Evolutionary conservation across 2,797 vertebrate genomes (phyloP), one percentile per base, ranked within the genome.

Genomic region (Labroides dimidiatus): DNA sequence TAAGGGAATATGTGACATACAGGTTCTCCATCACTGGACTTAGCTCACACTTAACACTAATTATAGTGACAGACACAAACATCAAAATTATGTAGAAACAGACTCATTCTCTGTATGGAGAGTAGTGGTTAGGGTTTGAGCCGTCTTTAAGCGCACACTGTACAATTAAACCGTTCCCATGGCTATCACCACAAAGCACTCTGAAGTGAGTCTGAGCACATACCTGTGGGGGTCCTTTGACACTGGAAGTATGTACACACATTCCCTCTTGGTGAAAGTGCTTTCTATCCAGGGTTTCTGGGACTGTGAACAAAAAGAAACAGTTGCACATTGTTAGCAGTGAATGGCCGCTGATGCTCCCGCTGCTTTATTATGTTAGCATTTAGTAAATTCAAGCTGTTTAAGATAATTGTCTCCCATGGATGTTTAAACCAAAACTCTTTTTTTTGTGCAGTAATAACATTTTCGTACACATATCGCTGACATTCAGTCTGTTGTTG

Each of bases 281-380:
- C 94, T 97, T 96, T 99, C 98, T 97, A 99, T 99, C 98, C 98
- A 99, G 95, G 98, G 95, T 97, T 98, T 99, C 96, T 99, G 97
- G 96, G 97, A 98, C 97, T 99, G 93, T 59, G 87, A 37, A 84
- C 23, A 94, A 90, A 90, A 20, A 91, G 64, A 81, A 72, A 72
- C n/a, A 61, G 53, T 24, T 55, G 9, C 14, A 61, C 13, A 39
- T 30, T 57, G 49, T 78, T 33, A 89, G 54, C 51, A 23, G 3
- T 0, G 15, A 33, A 41, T 7, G 3, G 36, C 11, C 49, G 52
- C 10, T 43, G 47, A 78, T 17, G 11, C 10, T 51, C 12, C 15
- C 20, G 56, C 3, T 0, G 20, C 1, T 55, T 42, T 16, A 52
- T 43, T 62, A 7, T 48, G 20, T 56, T 58, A 51, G 42, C 10